Conservation (phyloP, 2,888 invertebrate genomes). For the Drosophila nigritarsus region DNA sequence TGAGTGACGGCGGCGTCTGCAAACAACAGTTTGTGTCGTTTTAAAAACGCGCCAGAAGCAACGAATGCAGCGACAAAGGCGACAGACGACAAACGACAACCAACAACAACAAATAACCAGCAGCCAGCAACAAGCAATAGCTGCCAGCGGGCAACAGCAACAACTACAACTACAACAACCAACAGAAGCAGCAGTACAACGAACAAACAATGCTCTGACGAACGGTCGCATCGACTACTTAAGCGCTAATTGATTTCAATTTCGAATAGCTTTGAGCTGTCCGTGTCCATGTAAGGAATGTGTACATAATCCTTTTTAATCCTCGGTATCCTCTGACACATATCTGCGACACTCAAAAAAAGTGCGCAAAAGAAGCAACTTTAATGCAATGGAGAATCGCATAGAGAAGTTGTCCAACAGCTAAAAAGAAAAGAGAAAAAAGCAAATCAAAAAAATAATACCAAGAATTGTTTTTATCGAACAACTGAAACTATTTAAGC, state of each 20-base stretch:
- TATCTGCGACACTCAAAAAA: not conserved
- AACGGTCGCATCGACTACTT: not conserved
- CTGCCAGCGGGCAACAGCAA: not conserved
- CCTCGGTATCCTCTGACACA: not conserved
- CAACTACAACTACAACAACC: not conserved
- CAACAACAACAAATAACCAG: constrained; percentile 41
- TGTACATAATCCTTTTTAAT: not conserved
- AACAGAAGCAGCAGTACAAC: not conserved
- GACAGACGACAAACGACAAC: constrained; percentile 48
- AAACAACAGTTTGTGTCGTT: constrained; percentile 78
- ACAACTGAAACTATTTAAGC: constrained; percentile 16
- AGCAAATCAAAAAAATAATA: not conserved
- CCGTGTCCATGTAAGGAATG: not conserved
- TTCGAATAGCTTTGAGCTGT: not conserved
- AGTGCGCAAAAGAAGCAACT: not conserved
- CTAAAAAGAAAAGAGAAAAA: not conserved
- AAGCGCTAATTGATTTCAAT: not conserved
- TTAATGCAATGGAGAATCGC: not conserved
- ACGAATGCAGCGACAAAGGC: constrained; percentile 65
- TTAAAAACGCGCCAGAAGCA: constrained; percentile 76
- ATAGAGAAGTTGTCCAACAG: not conserved
- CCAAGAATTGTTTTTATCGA: constrained; percentile 14
- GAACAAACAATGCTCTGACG: constrained; percentile 34
- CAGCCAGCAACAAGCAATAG: constrained; percentile 12
- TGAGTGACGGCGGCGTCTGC: constrained; percentile 67